Evolutionary conservation across 2,888 invertebrate species (phyloP).

Genomic region (Metopia argyrocephala): DNA sequence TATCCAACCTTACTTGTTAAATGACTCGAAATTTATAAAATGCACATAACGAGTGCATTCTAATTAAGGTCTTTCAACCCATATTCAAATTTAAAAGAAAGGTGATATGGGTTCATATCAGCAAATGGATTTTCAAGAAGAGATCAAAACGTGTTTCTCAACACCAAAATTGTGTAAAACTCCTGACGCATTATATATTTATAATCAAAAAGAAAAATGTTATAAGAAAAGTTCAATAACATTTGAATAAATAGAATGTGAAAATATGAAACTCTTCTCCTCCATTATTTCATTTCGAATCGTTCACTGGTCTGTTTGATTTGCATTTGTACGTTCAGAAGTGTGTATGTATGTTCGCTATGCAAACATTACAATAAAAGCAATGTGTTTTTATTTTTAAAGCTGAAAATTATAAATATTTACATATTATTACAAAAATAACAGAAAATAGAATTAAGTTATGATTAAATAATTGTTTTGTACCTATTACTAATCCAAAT

Average conservation of each 20-base stretch:
- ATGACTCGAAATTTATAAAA: neutral
- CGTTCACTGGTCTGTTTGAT: constrained; percentile 25
- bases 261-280: constrained; percentile 20
- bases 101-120: constrained; percentile 43
- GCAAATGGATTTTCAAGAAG: constrained; percentile 16
- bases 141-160: constrained; percentile 57
- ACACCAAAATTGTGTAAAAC: constrained; percentile 15
- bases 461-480: too few relatives aligned
- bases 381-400: constrained; percentile 10
- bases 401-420: neutral
- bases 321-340: constrained; percentile 24
- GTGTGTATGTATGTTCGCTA: too few relatives aligned
- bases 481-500: neutral
- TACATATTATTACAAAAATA: neutral
- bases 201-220: constrained; percentile 23
- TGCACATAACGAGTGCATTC: neutral
- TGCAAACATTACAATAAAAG: neutral
- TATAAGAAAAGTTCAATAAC: constrained; percentile 53
- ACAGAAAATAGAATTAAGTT: neutral
- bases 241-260: constrained; percentile 45
- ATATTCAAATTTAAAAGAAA: constrained; percentile 20
- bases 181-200: constrained; percentile 23
- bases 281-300: constrained; percentile 9
- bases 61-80: neutral
- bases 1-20: neutral